Conservation (phyloP, 2,797 vertebrate species). For the Rhyacichthys aspro region DNA sequence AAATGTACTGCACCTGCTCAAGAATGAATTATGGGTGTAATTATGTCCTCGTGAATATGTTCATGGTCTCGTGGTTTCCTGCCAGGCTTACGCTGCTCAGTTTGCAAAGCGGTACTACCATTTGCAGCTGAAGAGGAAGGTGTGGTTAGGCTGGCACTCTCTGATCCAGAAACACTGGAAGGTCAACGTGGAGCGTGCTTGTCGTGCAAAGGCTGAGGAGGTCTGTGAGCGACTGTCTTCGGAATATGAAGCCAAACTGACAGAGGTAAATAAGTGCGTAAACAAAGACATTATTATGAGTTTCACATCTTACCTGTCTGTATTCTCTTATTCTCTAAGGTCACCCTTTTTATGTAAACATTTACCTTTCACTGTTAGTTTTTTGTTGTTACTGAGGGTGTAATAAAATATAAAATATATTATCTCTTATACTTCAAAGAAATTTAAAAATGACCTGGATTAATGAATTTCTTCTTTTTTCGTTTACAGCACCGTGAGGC, state of each 20-base stretch:
- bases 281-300: not conserved
- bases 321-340: not conserved
- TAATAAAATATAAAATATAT: too few relatives aligned
- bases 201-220: conserved; percentile 88
- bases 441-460: too few relatives aligned
- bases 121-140: conserved; percentile 86
- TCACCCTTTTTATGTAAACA: too few relatives aligned
- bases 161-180: conserved; percentile 85
- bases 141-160: conserved; percentile 87
- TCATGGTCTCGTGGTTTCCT: conserved; percentile 36
- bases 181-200: conserved; percentile 87
- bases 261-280: conserved; percentile 87
- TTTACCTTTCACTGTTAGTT: too few relatives aligned
- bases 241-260: conserved; percentile 87
- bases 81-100: conserved; percentile 71
- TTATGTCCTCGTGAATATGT: conserved; percentile 39
- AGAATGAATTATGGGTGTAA: conserved; percentile 32
- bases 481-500: conserved; percentile 78
- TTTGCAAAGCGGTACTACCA: conserved; percentile 85
- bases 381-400: too few relatives aligned
- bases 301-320: conserved; percentile 3
- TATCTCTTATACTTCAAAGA: too few relatives aligned
- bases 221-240: conserved; percentile 87
- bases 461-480: not conserved
- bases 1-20: conserved; percentile 20